phyloP scores from a whole-genome alignment of 53 echinoderm and acorn worm species.

The Echinarachnius parma region DNA sequence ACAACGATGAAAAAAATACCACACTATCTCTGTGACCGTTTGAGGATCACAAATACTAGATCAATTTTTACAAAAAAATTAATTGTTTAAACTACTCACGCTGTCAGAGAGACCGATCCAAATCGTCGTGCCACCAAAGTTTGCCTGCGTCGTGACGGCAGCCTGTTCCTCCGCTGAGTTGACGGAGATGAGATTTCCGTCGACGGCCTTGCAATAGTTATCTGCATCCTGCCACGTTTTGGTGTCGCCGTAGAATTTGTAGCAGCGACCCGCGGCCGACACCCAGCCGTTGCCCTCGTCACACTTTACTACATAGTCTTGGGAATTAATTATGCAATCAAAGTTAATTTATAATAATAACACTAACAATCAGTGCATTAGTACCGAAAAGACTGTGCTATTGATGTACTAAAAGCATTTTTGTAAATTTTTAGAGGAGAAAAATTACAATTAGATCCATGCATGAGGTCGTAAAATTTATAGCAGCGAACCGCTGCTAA shows the following conservation, averaged over 20 bases:
- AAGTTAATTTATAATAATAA: not conserved
- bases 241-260: conserved; percentile 43
- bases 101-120: conserved; percentile 84
- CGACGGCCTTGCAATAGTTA: conserved; percentile 56
- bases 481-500: too few relatives aligned
- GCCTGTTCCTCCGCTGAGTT: conserved; percentile 50
- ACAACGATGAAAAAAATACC: too few relatives aligned
- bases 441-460: not conserved
- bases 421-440: not conserved
- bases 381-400: too few relatives aligned
- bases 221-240: conserved; percentile 66
- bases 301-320: conserved; percentile 61
- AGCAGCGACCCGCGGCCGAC: conserved; percentile 57
- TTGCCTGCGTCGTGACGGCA: conserved; percentile 41
- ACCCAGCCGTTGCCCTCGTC: conserved; percentile 83
- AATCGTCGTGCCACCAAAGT: conserved; percentile 30
- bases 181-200: conserved; percentile 63
- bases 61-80: too few relatives aligned
- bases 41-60: too few relatives aligned
- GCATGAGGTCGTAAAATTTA: too few relatives aligned
- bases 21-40: too few relatives aligned
- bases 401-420: too few relatives aligned
- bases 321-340: too few relatives aligned
- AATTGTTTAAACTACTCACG: too few relatives aligned
- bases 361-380: not conserved